A percentile compares a stretch with the other conserved stretches of the same genome.
phyloP scores from a whole-genome alignment of 2,113 vertebrate genomes.

The Otolemur garnettii region DNA sequence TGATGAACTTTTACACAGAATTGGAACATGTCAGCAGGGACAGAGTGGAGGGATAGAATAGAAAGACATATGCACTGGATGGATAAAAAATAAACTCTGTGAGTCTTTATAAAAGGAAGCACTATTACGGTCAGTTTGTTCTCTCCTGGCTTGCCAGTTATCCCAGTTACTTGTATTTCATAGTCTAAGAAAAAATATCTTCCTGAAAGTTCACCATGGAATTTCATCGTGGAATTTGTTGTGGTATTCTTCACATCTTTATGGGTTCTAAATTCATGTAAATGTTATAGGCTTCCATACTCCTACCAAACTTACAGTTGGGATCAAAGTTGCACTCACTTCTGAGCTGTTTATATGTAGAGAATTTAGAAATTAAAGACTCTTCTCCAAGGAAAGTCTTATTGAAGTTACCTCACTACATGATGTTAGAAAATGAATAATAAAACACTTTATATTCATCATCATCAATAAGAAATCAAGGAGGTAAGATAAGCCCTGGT shows the following conservation, averaged over 20 bases:
- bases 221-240: not conserved
- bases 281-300: not conserved
- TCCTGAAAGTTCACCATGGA: not conserved
- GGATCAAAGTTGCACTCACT: not conserved
- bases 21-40: not conserved
- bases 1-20: not conserved
- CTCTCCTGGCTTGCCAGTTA: not conserved
- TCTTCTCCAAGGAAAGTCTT: not conserved
- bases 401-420: not conserved
- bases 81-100: not conserved
- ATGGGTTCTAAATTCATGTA: not conserved
- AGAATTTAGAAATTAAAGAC: not conserved
- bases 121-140: not conserved
- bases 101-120: accelerated
- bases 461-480: not conserved
- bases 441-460: not conserved
- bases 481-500: not conserved
- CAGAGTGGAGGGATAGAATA: not conserved
- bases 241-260: not conserved
- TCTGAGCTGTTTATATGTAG: not conserved
- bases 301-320: not conserved
- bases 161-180: not conserved
- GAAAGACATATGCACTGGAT: not conserved
- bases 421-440: not conserved
- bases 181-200: not conserved